phyloP scores from a whole-genome alignment of 2,113 vertebrate species.

The Ammodytes dubius region DNA sequence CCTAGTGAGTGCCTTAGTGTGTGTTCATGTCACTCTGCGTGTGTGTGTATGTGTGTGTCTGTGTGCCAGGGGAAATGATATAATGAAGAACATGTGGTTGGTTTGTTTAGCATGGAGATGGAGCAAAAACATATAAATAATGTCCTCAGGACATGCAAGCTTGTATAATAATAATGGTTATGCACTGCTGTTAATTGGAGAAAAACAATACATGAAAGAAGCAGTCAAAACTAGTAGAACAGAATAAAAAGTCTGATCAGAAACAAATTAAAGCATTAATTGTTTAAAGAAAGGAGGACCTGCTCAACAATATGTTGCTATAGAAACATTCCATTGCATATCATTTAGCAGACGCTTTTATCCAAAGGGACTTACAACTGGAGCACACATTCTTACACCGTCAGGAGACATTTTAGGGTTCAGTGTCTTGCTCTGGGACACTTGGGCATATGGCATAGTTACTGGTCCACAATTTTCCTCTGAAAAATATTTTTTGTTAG shows the following conservation, averaged over 20 bases:
- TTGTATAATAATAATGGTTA: not conserved
- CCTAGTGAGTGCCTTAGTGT: constrained; percentile 86
- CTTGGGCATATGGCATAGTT: too few relatives aligned
- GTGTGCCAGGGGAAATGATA: not conserved
- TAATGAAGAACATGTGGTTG: not conserved
- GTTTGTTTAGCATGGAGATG: constrained; percentile 9
- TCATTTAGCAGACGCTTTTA: too few relatives aligned
- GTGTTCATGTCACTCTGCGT: not conserved
- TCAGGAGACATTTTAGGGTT: too few relatives aligned
- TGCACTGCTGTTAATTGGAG: not conserved
- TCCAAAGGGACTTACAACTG: too few relatives aligned
- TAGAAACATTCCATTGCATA: constrained; percentile 10
- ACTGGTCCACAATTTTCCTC: not conserved
- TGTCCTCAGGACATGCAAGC: not conserved
- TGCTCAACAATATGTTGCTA: not conserved
- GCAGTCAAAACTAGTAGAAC: not conserved
- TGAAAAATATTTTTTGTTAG: not conserved
- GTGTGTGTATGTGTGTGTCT: not conserved
- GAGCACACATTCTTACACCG: too few relatives aligned
- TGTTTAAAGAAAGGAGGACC: constrained; percentile 35
- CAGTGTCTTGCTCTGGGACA: too few relatives aligned
- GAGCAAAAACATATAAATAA: constrained; percentile 9
- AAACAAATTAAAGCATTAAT: not conserved
- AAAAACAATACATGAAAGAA: not conserved
- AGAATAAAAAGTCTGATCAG: not conserved